Evolutionary conservation across 1,140 invertebrate species (phyloP).

Genomic region (Subanguina moxae): DNA sequence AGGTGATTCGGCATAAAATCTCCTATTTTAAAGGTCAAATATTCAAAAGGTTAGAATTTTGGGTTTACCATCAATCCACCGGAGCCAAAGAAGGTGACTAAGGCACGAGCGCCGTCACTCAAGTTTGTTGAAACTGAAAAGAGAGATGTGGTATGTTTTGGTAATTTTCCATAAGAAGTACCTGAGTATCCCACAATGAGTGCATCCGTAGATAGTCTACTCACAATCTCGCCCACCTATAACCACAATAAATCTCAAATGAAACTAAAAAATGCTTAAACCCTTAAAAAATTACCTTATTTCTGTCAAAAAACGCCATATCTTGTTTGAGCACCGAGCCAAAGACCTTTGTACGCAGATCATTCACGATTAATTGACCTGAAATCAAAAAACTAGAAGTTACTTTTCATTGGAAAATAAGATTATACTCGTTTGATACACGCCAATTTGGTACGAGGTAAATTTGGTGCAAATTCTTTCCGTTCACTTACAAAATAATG

Average conservation of each 20-base stretch:
- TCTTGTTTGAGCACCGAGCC: constrained; percentile 81
- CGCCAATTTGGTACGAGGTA: too few relatives aligned
- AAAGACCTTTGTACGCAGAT: constrained; percentile 76
- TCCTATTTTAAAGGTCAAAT: not conserved
- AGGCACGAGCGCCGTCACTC: constrained; percentile 82
- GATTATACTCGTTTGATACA: too few relatives aligned
- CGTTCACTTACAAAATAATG: too few relatives aligned
- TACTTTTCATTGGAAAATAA: too few relatives aligned
- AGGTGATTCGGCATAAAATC: not conserved
- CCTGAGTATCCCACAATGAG: constrained; percentile 74
- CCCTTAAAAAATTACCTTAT: constrained; percentile 64
- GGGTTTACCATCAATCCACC: constrained; percentile 82
- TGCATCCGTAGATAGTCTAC: constrained; percentile 82
- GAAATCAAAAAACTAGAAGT: constrained; percentile 40
- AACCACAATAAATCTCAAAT: too few relatives aligned
- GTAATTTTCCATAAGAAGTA: not conserved
- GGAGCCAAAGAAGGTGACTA: constrained; percentile 77
- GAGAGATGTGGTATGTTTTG: not conserved
- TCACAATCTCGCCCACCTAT: constrained; percentile 84
- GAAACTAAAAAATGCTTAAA: too few relatives aligned
- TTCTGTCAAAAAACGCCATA: constrained; percentile 84
- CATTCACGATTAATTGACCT: constrained; percentile 81
- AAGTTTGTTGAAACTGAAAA: constrained; percentile 81
- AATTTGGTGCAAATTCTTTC: too few relatives aligned
- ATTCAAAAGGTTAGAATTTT: not conserved